These are phyloP conservation scores for Xiphophorus maculatus DNA, from an alignment of 2,113 vertebrate species.

Conservation along the genomic window DNA sequence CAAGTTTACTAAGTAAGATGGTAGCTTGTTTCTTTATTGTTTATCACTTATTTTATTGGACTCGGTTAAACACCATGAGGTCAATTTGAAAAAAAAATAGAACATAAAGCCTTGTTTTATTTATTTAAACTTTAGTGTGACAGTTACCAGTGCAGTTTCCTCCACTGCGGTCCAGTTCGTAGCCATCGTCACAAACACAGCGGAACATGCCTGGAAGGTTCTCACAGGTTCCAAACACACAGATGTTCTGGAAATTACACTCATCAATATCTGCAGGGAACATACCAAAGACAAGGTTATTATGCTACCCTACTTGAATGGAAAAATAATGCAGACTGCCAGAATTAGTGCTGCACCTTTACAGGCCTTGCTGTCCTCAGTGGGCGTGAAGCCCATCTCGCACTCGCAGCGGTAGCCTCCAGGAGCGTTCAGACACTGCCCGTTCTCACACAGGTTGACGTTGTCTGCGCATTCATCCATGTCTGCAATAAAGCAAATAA, in stretches of 20 bases:
- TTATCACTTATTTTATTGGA: neutral
- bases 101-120: neutral
- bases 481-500: slow-evolving; percentile 72
- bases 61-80: neutral
- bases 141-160: slow-evolving; percentile 91
- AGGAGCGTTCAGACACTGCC: slow-evolving; percentile 91
- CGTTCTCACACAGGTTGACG: slow-evolving; percentile 90
- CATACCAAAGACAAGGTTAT: neutral
- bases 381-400: slow-evolving; percentile 93
- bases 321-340: neutral
- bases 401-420: slow-evolving; percentile 94
- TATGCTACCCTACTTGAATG: neutral
- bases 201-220: slow-evolving; percentile 96
- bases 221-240: slow-evolving; percentile 91
- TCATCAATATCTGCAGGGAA: slow-evolving; percentile 88
- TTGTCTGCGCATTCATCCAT: slow-evolving; percentile 93
- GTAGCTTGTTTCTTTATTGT: neutral
- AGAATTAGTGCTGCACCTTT: slow-evolving; percentile 78
- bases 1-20: neutral
- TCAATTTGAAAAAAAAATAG: neutral
- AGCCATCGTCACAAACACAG: slow-evolving; percentile 89
- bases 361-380: slow-evolving; percentile 90
- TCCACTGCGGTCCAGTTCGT: slow-evolving; percentile 89
- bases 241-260: slow-evolving; percentile 93
- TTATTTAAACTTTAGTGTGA: neutral